Conservation (phyloP, 2,113 vertebrate genomes). For the Asarcornis scutulata region DNA sequence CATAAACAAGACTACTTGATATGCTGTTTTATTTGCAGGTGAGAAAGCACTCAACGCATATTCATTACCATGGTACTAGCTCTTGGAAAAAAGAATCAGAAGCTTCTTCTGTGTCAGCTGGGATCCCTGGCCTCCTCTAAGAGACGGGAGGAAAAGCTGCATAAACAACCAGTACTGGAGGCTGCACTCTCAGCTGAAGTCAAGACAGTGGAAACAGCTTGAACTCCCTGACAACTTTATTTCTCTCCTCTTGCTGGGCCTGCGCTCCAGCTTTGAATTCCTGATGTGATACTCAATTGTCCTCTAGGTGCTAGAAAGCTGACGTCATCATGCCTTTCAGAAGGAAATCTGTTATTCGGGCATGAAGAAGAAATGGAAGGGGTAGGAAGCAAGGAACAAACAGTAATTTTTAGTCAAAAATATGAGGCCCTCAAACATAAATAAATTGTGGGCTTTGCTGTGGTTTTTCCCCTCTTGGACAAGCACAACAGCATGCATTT, state of each 20-base stretch:
- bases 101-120: neutral
- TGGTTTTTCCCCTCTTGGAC: neutral
- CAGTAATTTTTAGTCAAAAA: neutral
- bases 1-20: neutral
- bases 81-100: neutral
- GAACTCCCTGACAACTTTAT: neutral
- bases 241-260: neutral
- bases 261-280: neutral
- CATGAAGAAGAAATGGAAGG: neutral
- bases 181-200: neutral
- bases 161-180: neutral
- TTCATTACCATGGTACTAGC: neutral
- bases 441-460: neutral
- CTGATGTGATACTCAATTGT: neutral
- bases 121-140: neutral
- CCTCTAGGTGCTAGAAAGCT: neutral
- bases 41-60: neutral
- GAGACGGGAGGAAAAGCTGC: neutral
- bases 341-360: neutral
- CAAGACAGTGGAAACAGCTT: neutral
- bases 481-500: neutral
- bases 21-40: neutral
- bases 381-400: neutral
- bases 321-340: neutral
- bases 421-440: accelerated